A percentile compares a stretch with the other conserved stretches of the same genome.
These are phyloP conservation scores for Actinia tenebrosa DNA, from an alignment of 64 coral and sea anemone species.

Conservation along the genomic window DNA sequence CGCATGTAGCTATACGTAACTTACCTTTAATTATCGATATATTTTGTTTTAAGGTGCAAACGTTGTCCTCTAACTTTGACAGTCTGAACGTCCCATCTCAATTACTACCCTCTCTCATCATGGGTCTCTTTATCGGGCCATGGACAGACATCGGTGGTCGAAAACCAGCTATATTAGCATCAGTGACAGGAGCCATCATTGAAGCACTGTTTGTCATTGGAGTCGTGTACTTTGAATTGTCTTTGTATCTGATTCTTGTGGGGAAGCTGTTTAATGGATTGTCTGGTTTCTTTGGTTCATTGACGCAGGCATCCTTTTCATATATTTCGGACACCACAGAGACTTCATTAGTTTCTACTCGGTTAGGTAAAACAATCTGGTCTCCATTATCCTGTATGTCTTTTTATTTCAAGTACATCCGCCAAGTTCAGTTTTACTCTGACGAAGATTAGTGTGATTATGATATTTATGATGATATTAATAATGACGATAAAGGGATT, in stretches of 20 bases:
- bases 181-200: conserved; percentile 59
- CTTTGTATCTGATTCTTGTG: conserved; percentile 71
- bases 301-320: conserved; percentile 57
- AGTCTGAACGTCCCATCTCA: conserved; percentile 36
- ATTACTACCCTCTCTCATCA: conserved; percentile 59
- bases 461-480: too few species aligned
- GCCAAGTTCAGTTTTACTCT: too few species aligned
- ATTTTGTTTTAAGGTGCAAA: conserved; percentile 51
- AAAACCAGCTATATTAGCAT: conserved; percentile 53
- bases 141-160: conserved; percentile 97
- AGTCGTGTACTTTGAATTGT: conserved; percentile 62
- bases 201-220: conserved; percentile 62
- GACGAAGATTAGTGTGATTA: too few species aligned
- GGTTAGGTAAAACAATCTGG: conserved; percentile 45
- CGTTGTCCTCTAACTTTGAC: conserved; percentile 50
- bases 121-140: conserved; percentile 76
- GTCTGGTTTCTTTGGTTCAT: conserved; percentile 57
- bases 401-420: too few species aligned
- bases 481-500: too few species aligned
- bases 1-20: not conserved
- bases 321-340: conserved; percentile 71
- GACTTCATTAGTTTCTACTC: conserved; percentile 51
- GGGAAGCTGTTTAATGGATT: conserved; percentile 70
- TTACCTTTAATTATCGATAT: not conserved
- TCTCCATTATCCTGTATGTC: too few species aligned